phyloP scores from a whole-genome alignment of 2,113 vertebrate genomes.

The Pao palembangensis region DNA sequence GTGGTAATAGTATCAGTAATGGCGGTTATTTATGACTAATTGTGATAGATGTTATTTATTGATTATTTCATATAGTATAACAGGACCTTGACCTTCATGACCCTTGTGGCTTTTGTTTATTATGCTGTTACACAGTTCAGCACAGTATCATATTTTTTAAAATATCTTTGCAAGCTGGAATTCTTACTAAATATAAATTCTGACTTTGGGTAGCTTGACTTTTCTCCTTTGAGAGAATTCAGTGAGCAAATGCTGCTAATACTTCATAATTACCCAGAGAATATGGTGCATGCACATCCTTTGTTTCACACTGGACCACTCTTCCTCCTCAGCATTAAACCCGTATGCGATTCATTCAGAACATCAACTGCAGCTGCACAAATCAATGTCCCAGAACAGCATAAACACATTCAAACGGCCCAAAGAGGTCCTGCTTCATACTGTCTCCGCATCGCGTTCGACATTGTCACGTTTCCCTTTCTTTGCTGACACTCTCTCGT shows the following conservation, averaged over 20 bases:
- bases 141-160: no score
- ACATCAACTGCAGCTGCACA: not conserved
- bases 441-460: constrained; percentile 13
- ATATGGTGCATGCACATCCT: not conserved
- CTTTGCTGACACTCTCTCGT: constrained; percentile 35
- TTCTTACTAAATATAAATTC: no score
- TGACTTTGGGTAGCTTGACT: no score
- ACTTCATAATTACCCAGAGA: not conserved
- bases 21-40: no score
- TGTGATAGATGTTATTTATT: no score
- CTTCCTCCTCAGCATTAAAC: not conserved
- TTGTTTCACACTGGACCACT: not conserved
- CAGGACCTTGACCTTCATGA: no score
- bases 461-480: constrained; percentile 33
- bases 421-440: constrained; percentile 3
- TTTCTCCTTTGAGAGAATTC: not conserved
- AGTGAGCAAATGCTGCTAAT: not conserved
- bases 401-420: no score
- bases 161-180: no score
- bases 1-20: no score
- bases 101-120: no score
- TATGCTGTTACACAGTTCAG: no score
- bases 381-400: not conserved
- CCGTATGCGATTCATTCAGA: not conserved
- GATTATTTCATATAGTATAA: no score